Evolutionary conservation across 2,113 vertebrate genomes (phyloP).

Genomic region (Rhabdomys dilectus): DNA sequence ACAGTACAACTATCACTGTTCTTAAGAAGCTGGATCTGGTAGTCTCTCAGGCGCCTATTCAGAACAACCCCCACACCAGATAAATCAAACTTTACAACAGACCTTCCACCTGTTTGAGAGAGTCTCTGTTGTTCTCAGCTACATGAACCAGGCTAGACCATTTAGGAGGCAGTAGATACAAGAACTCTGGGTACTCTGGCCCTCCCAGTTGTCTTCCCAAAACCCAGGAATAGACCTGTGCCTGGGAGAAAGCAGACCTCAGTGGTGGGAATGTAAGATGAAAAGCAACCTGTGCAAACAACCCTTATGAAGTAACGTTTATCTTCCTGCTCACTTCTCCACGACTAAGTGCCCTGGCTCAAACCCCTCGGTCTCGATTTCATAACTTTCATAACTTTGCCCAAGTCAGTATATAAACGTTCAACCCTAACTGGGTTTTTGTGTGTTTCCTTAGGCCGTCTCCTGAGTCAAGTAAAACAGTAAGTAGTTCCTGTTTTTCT

Average conservation of each 20-base stretch:
- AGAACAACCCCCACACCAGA: not conserved
- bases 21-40: not conserved
- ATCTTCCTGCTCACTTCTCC: not conserved
- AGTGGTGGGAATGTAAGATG: not conserved
- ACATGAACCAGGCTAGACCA: not conserved
- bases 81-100: constrained; percentile 17
- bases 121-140: not conserved
- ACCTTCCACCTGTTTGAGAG: not conserved
- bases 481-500: not conserved
- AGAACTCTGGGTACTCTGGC: not conserved
- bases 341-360: not conserved
- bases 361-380: not conserved
- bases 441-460: not conserved
- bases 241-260: not conserved
- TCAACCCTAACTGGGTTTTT: not conserved
- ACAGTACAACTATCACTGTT: not conserved
- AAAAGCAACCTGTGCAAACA: not conserved
- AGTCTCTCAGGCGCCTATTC: not conserved
- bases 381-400: not conserved
- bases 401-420: not conserved
- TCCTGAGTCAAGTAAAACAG: not conserved
- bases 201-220: too few species aligned
- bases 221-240: not conserved
- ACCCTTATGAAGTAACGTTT: not conserved
- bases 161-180: not conserved